Percentiles rank a stretch among this genome's conserved stretches.
phyloP scores from a whole-genome alignment of 2,113 vertebrate species.

The Perca flavescens region DNA sequence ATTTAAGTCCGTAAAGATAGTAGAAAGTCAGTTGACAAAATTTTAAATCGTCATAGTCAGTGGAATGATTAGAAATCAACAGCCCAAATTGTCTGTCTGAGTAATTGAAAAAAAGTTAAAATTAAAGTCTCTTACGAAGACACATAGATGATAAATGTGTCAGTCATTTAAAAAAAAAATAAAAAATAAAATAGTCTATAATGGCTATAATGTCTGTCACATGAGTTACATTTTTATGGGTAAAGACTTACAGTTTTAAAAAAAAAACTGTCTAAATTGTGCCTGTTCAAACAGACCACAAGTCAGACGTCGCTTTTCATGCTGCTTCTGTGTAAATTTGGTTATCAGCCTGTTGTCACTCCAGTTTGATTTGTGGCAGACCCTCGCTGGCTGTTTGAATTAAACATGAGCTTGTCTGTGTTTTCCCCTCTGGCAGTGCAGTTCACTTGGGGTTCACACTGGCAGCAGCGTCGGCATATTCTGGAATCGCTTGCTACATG shows the following conservation, averaged over 20 bases:
- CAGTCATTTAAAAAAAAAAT: too few species aligned
- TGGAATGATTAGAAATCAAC: neutral
- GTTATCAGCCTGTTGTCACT: constrained; percentile 46
- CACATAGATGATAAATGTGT: too few species aligned
- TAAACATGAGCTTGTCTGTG: constrained; percentile 70
- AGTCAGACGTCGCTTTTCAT: constrained; percentile 7
- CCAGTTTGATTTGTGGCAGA: constrained; percentile 37
- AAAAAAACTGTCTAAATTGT: neutral
- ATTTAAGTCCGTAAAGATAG: too few species aligned
- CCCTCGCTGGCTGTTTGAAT: constrained; percentile 61
- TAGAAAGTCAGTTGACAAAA: neutral
- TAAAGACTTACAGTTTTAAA: too few species aligned
- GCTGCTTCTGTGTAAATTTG: constrained; percentile 23
- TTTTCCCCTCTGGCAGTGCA: constrained; percentile 57
- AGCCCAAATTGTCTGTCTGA: neutral
- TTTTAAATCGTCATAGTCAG: too few species aligned
- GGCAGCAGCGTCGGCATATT: neutral
- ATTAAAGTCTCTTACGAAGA: neutral
- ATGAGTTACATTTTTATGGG: too few species aligned
- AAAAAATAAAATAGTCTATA: too few species aligned
- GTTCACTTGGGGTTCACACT: constrained; percentile 25
- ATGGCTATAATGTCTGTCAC: too few species aligned
- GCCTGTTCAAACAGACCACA: neutral
- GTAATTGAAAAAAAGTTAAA: neutral
- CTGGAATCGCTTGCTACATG: neutral